Base-by-base conservation (phyloP, 1,140 invertebrate genomes). In the Caerostris darwini region DNA sequence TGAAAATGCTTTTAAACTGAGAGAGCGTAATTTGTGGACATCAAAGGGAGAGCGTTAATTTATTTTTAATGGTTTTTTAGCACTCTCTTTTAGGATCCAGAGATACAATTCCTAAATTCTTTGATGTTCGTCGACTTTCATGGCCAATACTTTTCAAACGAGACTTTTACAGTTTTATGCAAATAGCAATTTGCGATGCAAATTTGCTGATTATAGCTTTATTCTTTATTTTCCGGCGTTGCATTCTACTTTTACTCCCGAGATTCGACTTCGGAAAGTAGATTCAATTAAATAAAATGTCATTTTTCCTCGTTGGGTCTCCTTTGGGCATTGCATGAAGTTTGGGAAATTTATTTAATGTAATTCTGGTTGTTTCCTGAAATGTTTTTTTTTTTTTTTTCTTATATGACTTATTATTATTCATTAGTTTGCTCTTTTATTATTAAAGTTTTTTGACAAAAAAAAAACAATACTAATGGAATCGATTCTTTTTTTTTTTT, bases 171-270 rank as follows among this genome's bases (percentile, higher is more conserved):
- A 85, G 90, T 92, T 85, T 92, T 92, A 92, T 92, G 90, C 81
- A 92, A 92, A 92, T 92, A 67, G 61, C 19, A 85, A 85, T 92
- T 92, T 92, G 81, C 59, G 59, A 92, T 92, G 90, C 81, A 92
- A 92, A 92, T 92, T 67, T 85, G 17, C 90, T 92, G 71, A 69
- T 85, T 92, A 92, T 92, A 59, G 50, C 17, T 53, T 82, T 56
- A 34, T 54, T 85, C 57, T 85, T 85, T 85, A 85, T 85, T 85
- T 59, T 81, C 19, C 8, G 3, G 12, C 50, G 10, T 1, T 6
- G 61, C 61, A 61, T 85, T 67, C 50, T 58, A 10, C 53, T 81
- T 77, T 85, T 92, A 19, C 81, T 56, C 53, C 7, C 12, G 58
- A 19, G 82, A 77, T 61, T 71, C 5, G 5, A 17, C 61, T 81